Conservation (phyloP, 2,113 vertebrate genomes). For the Ptilonorhynchus violaceus region DNA sequence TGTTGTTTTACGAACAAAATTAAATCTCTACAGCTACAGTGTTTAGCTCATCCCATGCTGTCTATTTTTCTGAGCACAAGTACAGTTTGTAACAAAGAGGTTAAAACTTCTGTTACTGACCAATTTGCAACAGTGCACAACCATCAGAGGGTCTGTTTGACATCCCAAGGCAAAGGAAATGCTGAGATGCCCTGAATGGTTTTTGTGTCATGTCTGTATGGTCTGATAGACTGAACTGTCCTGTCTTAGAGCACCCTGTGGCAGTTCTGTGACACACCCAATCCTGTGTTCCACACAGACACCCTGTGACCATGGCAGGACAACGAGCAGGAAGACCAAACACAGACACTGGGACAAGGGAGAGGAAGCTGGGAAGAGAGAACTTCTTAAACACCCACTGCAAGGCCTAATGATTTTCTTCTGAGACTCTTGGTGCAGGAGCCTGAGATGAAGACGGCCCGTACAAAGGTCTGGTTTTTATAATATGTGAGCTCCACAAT, state of each 20-base stretch:
- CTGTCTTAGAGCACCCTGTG: not conserved
- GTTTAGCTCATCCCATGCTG: not conserved
- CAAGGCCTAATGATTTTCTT: not conserved
- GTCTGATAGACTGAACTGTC: not conserved
- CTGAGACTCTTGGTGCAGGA: not conserved
- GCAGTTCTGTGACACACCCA: not conserved
- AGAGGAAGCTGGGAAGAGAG: not conserved
- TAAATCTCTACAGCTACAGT: not conserved
- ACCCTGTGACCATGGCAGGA: not conserved
- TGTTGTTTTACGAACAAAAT: not conserved
- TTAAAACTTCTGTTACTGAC: not conserved
- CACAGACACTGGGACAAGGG: too few species aligned
- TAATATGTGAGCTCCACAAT: not conserved
- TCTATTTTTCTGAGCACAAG: not conserved
- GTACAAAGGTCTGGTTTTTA: accelerated
- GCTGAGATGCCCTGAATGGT: not conserved
- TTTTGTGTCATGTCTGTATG: not conserved
- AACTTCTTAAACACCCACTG: not conserved
- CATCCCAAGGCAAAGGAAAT: not conserved
- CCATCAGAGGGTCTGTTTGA: not conserved
- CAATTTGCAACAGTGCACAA: not conserved
- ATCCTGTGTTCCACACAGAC: not conserved
- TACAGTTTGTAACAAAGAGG: not conserved
- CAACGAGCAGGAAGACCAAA: not conserved
- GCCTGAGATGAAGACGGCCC: not conserved